These are phyloP conservation scores for Ceriagrion tenellum DNA, from an alignment of 2,888 invertebrate species.

Conservation along the genomic window DNA sequence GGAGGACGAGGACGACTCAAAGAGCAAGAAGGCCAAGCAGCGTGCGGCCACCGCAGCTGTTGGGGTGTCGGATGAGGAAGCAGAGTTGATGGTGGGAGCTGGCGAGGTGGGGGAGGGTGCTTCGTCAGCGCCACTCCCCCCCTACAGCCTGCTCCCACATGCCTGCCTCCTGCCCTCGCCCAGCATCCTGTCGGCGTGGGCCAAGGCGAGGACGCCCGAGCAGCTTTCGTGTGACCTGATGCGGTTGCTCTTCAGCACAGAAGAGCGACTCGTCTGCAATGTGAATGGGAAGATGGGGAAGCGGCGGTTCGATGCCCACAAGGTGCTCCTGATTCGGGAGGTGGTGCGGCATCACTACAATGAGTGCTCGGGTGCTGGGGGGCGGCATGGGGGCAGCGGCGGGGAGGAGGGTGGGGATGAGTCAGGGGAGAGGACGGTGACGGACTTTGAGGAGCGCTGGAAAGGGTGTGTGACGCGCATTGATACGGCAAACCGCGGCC, in stretches of 20 bases:
- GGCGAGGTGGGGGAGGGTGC: not conserved
- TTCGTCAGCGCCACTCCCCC: slow-evolving; percentile 56
- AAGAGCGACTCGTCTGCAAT: slow-evolving; percentile 78
- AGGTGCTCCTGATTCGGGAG: slow-evolving; percentile 78
- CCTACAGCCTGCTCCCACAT: slow-evolving; percentile 78
- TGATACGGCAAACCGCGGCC: slow-evolving; percentile 78
- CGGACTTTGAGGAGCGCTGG: slow-evolving; percentile 78
- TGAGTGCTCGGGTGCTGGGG: slow-evolving; percentile 33
- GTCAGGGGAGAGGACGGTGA: slow-evolving; percentile 76
- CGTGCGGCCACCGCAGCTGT: not conserved
- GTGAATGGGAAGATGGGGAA: slow-evolving; percentile 79
- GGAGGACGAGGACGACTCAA: not conserved
- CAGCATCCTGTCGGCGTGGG: slow-evolving; percentile 77
- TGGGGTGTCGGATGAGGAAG: not conserved
- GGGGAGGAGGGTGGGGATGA: slow-evolving; percentile 43
- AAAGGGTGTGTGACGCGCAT: slow-evolving; percentile 79
- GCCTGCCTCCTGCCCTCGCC: slow-evolving; percentile 77
- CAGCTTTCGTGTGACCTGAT: slow-evolving; percentile 78
- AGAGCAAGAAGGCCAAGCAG: slow-evolving; percentile 35
- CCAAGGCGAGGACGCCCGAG: slow-evolving; percentile 77
- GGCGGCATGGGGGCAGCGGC: not conserved
- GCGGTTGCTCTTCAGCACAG: slow-evolving; percentile 78
- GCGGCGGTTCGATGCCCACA: slow-evolving; percentile 78
- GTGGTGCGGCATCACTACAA: slow-evolving; percentile 75
- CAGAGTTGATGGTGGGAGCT: not conserved